Base-by-base conservation (phyloP, 2,888 invertebrate genomes). In the Lordiphosa andalusiaca region DNA sequence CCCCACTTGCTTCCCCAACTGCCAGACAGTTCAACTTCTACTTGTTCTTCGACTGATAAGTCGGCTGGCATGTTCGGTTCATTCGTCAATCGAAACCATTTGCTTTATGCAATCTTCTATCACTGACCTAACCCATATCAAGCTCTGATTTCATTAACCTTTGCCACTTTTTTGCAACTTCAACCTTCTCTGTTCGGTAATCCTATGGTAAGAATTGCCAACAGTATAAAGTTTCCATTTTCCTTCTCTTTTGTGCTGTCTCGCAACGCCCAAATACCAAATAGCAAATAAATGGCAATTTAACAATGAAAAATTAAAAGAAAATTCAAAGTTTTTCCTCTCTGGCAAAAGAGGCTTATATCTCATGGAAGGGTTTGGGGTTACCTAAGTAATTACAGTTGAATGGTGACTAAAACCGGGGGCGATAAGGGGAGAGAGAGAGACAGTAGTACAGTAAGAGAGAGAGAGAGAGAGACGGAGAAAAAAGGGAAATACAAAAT, bases 251-350 rank as follows among this genome's bases (percentile, higher is more conserved):
- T 83, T 59, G 23, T 49, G 41, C 53, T 55, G 51, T 49, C 40
- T 40, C 40, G 23, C 36, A 40, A 13, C 51, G 38, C 7, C 33
- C 41, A 16, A 33, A 63, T 59, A 71, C 68, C 69, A 65, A 72
- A 72, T 74, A 62, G 38, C 75, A 74, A 64, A 74, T 72, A 76
- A 84, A 77, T 80, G 84, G 84, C 77, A 76, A 81, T 77, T 77
- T 84, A 84, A 76, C 81, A 84, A 84, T 81, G 84, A 84, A 77
- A 81, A 84, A 84, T 77, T 84, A 84, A 81, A 84, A 73, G 84
- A 76, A 76, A 77, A 84, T 76, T 73, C 71, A 64, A 81, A 76
- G 77, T 72, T 72, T 66, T 61, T 71, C 42, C 44, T 47, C 66
- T 47, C 36, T 64, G 5, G 39, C 37, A 58, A 71, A 72, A 70